Evolutionary conservation across 2,797 vertebrate genomes (phyloP).

Genomic region (Sebastolobus altivelis): DNA sequence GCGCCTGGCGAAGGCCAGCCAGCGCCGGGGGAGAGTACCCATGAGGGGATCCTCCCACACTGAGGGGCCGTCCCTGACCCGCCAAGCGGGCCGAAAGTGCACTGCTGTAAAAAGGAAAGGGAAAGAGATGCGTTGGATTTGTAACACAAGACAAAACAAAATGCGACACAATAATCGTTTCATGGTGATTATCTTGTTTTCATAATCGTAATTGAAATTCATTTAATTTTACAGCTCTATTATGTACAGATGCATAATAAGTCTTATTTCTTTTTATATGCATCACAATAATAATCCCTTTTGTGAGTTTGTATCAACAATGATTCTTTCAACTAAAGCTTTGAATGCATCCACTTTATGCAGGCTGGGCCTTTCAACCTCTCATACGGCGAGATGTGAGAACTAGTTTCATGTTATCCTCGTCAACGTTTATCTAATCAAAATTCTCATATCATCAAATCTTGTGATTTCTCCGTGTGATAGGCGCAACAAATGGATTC

Average conservation of each 20-base stretch:
- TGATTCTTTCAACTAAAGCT: conserved; percentile 28
- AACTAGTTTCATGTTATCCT: conserved; percentile 56
- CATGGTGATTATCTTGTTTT: too few species aligned
- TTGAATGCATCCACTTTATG: conserved; percentile 18
- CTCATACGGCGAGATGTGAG: conserved; percentile 16
- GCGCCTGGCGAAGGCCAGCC: too few species aligned
- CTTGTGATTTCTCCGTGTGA: conserved; percentile 64
- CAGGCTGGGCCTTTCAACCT: conserved; percentile 29
- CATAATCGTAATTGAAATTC: too few species aligned
- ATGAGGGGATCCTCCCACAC: too few species aligned
- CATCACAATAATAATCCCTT: conserved; percentile 53
- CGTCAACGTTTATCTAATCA: conserved; percentile 74
- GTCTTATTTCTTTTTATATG: conserved; percentile 41
- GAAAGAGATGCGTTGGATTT: too few species aligned
- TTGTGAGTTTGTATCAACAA: conserved; percentile 48
- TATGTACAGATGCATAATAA: conserved; percentile 12
- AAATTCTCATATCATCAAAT: conserved; percentile 67
- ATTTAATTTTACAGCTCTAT: neutral
- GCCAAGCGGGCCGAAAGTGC: too few species aligned
- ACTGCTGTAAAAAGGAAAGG: too few species aligned
- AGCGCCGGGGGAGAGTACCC: too few species aligned
- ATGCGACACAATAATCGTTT: too few species aligned
- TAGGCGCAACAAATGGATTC: conserved; percentile 77
- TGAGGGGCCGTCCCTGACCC: too few species aligned
- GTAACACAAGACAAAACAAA: too few species aligned